Evolutionary conservation across 2,888 invertebrate genomes (phyloP), one percentile per base, ranked within the genome.

Genomic region (Drosophila fungiperda): DNA sequence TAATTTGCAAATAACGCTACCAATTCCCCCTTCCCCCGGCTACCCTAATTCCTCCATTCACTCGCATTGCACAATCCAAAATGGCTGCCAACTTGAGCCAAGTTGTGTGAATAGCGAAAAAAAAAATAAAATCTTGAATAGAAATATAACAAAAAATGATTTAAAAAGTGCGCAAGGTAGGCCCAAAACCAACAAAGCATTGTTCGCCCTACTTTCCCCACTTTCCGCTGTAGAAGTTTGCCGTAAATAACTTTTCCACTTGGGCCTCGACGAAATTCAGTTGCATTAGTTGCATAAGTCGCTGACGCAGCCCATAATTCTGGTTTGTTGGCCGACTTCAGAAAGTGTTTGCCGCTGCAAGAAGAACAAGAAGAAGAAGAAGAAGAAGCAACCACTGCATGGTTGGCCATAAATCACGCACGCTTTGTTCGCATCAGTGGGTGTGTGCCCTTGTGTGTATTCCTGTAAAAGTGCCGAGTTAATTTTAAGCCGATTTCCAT

Each of bases 211-310:
- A 29, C n/a, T 38, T 15, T 4, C 67, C 23, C 67, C 23, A n/a
- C 32, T n/a, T 4, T 29, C 17, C 11, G 20, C 26, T 26, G 17
- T 74, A 65, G 60, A 74, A 78, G 59, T 65, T 80, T 59, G 45
- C 65, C 79, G 79, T 89, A 87, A 89, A 89, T 89, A 87, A 84
- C 85, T 68, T 81, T 78, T 48, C 49, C 64, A 76, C 67, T 78
- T 58, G 67, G 60, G 49, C 32, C 63, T 45, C 48, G 67, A 64
- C 68, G 73, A 50, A 58, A 53, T 49, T 71, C 67, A 63, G 80
- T 79, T 84, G 84, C 89, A 89, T 84, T 89, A 81, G 89, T 68
- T 83, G 78, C 84, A 83, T 73, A 84, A 76, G 77, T 71, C 63
- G 63, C 36, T 52, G 17, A 48, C 52, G 23, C 45, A 42, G 45